Base-by-base conservation (phyloP, 2,113 vertebrate species). In the Camelus bactrianus region DNA sequence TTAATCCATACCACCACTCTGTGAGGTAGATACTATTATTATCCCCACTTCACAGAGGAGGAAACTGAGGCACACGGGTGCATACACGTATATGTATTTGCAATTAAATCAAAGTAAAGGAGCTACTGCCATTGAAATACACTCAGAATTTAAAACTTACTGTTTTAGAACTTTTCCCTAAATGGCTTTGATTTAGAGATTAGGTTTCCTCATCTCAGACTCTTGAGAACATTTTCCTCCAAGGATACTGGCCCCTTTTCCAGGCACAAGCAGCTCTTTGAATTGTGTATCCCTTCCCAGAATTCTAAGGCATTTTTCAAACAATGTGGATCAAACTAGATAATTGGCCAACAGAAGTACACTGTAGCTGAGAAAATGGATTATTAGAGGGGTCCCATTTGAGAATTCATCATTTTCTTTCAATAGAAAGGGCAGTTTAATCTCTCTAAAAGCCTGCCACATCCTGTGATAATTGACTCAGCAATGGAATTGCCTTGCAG, bases 401-500 rank as follows among this genome's bases (percentile, higher is more conserved):
- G 87, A 92, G 56, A 93, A 89, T 22, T 60, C 35, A 65, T 81
- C 32, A 26, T 73, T 96, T 91, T 80, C 52, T 48, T 86, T 75
- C 17, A 16, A 48, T 30, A 80, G 35, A 52, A 83, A 48, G 75
- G 20, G 69, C 26, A 62, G 72, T 60, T 54, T 58, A 65, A 80
- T 91, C 65, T 93, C 85, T 93, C n/a, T 95, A 32, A 89, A 95
- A 94, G 60, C 89, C 48, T 20, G 28, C 50, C 67, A n/a, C 50
- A 81, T 92, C 83, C 86, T 83, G 86, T 56, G 73, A 46, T 77
- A 38, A 94, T 15, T 70, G 93, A 73, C 50, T 88, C 58, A 77
- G 50, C 65, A 22, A 15, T 6, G 8, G 16, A 42, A 50, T 16
- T 84, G 60, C 64, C 60, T 60, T 1, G 17, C n/a, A 46, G 87